A percentile compares a stretch with the other conserved stretches of the same genome.
Evolutionary conservation across 1,140 invertebrate species (phyloP).

Genomic region (Sitodiplosis mosellana): DNA sequence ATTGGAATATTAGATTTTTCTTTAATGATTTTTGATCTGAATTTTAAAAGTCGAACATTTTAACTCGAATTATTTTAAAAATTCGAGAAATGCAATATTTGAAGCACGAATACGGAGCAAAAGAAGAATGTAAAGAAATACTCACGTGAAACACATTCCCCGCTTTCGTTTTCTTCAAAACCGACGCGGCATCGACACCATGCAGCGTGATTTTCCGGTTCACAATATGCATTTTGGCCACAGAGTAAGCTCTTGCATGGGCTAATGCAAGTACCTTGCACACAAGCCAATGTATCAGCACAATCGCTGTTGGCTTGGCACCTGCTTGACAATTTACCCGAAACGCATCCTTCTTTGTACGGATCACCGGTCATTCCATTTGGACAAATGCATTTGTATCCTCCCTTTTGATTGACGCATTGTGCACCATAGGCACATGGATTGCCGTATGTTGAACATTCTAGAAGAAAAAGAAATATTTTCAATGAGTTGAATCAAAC

Average conservation of each 20-base stretch:
- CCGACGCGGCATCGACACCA: conserved; percentile 74
- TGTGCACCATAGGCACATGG: conserved; percentile 72
- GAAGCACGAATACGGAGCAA: not conserved
- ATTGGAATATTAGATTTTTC: conserved; percentile 4
- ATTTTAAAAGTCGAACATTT: too few relatives aligned
- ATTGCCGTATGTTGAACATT: conserved; percentile 33
- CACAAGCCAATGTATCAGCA: conserved; percentile 56
- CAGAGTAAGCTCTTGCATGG: conserved; percentile 62
- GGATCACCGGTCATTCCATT: conserved; percentile 64
- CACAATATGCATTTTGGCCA: conserved; percentile 68
- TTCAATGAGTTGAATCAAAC: too few relatives aligned
- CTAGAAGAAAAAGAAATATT: too few relatives aligned
- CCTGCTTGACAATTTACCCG: conserved; percentile 30
- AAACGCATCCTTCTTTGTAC: conserved; percentile 58
- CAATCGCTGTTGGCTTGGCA: conserved; percentile 59
- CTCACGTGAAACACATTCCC: conserved; percentile 62
- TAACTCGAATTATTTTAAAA: too few relatives aligned
- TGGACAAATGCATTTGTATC: conserved; percentile 68
- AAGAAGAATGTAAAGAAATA: too few relatives aligned
- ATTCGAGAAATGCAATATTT: not conserved
- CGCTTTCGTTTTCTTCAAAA: conserved; percentile 51
- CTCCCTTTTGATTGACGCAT: conserved; percentile 70
- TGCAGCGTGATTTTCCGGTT: conserved; percentile 70
- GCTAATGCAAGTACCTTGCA: conserved; percentile 56
- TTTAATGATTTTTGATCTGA: too few relatives aligned